Evolutionary conservation across 1,140 invertebrate species (phyloP), one percentile per base, ranked within the genome.

Genomic region (Chironomus tepperi): DNA sequence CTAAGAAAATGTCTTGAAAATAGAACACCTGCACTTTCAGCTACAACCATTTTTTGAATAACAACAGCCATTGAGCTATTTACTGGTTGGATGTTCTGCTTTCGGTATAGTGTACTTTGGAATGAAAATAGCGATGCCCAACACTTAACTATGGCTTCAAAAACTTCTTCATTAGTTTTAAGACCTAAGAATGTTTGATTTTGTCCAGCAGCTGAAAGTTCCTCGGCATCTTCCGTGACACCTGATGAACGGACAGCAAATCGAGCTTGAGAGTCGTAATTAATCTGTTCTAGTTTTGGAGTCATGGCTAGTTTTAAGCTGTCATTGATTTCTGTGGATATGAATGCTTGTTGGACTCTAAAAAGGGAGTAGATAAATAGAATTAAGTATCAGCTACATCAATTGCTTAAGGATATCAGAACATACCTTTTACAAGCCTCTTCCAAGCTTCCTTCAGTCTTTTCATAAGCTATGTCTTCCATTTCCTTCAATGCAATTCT

Each of bases 121-220:
- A 86, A 88, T 0, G 90, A 85, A 79, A 88, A 94, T 43, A 93
- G 86, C 1, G 93, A 94, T 0, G 88, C 89, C 93, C 93, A 95
- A 79, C 93, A 95, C 65, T 86, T 84, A 42, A 86, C 82, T 3
- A 94, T 81, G 0, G 86, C 88, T 42, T 82, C 76, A 1, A 88
- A 67, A 2, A 94, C 81, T 77, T 89, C 82, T 6, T 83, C 81
- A 42, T 83, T 79, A 8, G 79, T 83, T 24, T 80, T 80, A 43
- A 91, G 86, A 5, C 91, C 91, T 0, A 95, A 82, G 76, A 89
- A 87, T 0, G 91, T 94, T 65, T 88, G 87, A 82, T 95, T 92
- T 84, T 95, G 93, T 19, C 93, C 93, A n/a, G 93, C 93, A 5
- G 90, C 89, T 0, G 92, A 94, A 80, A 87, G 78, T 82, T 91